phyloP scores from a whole-genome alignment of 1,140 invertebrate species.

The Orius insidiosus region DNA sequence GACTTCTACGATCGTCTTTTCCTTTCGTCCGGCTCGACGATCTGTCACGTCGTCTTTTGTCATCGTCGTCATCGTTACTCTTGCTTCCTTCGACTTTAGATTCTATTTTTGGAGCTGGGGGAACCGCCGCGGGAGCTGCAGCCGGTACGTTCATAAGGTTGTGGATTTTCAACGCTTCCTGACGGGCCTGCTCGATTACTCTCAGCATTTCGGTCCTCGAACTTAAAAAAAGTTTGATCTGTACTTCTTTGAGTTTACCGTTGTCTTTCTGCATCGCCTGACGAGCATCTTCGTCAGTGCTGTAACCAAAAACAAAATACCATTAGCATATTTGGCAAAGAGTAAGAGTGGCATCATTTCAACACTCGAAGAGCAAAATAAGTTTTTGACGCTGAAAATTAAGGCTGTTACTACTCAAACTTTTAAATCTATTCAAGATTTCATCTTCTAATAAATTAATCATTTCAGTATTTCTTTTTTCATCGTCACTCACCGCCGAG shows the following conservation, averaged over 20 bases:
- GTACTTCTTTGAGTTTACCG: constrained; percentile 72
- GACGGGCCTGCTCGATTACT: constrained; percentile 65
- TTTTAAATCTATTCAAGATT: no score
- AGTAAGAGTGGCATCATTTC: not conserved
- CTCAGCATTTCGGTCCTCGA: constrained; percentile 94
- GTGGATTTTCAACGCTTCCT: constrained; percentile 22
- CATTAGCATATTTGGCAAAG: not conserved
- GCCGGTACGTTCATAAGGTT: constrained; percentile 17
- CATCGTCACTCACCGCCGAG: no score
- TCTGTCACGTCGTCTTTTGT: constrained; percentile 8
- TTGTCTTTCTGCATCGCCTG: constrained; percentile 85
- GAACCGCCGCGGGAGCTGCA: not conserved
- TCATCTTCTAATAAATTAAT: no score
- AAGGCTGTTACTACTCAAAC: not conserved
- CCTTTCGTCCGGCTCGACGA: constrained; percentile 23
- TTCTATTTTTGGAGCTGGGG: not conserved
- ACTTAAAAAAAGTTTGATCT: constrained; percentile 75
- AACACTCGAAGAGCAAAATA: constrained; percentile 18
- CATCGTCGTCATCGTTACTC: constrained; percentile 5
- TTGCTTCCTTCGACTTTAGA: not conserved
- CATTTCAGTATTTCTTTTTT: no score
- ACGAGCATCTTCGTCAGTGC: constrained; percentile 91
- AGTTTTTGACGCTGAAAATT: constrained; percentile 5
- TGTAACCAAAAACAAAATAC: constrained; percentile 27
- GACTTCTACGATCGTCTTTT: constrained; percentile 22